These are phyloP conservation scores for Pomatorhinus ruficollis DNA, from an alignment of 2,113 vertebrate species.

Conservation along the genomic window DNA sequence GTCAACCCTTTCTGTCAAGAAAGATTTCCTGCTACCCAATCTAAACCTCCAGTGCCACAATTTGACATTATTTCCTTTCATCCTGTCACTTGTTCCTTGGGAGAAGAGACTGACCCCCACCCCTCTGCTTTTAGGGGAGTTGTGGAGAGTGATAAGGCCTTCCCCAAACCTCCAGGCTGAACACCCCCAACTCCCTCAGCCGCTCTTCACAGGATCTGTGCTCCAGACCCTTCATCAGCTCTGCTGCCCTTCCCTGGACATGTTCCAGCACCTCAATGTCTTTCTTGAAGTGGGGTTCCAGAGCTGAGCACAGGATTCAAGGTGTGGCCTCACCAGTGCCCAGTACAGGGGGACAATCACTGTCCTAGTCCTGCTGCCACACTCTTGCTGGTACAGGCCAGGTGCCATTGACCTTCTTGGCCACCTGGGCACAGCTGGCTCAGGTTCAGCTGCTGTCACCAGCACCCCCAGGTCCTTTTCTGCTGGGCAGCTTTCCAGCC, in stretches of 20 bases:
- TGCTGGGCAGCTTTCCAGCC: neutral
- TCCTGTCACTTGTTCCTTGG: neutral
- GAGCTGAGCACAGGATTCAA: accelerated
- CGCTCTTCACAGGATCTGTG: neutral
- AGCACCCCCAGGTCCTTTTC: neutral
- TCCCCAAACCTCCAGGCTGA: neutral
- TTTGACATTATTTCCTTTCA: neutral
- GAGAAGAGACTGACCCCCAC: neutral
- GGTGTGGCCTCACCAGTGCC: neutral
- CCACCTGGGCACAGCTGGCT: neutral
- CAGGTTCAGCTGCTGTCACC: accelerated
- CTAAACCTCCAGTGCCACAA: neutral
- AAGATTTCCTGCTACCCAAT: neutral
- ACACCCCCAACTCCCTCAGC: neutral
- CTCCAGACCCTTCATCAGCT: neutral
- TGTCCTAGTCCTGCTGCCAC: neutral
- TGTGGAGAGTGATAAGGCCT: neutral
- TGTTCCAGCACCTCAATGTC: neutral
- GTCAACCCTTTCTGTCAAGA: neutral
- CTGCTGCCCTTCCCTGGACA: neutral
- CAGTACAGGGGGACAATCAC: accelerated
- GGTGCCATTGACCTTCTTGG: neutral
- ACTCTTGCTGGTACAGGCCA: neutral
- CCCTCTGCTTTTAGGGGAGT: too few species aligned
- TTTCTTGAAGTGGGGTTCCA: too few species aligned